Evolutionary conservation across 2,113 vertebrate species (phyloP).

Genomic region (Lepus timidus): DNA sequence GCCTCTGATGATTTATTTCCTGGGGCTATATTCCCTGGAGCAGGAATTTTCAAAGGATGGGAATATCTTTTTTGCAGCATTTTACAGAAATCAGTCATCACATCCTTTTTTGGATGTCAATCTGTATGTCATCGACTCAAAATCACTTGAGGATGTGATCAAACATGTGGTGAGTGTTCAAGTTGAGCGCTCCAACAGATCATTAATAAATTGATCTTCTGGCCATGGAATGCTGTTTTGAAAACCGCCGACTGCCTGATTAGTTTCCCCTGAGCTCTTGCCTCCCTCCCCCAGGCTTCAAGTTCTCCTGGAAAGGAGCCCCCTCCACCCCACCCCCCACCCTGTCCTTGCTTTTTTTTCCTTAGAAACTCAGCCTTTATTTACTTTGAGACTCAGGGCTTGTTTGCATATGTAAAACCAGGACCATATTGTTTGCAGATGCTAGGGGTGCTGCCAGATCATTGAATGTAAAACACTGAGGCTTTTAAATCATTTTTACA

Average conservation of each 20-base stretch:
- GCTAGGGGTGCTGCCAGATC: conserved; percentile 45
- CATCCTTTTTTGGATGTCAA: not conserved
- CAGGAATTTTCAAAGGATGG: conserved; percentile 57
- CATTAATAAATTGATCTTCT: not conserved
- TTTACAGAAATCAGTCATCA: conserved; percentile 32
- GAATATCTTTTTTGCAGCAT: conserved; percentile 27
- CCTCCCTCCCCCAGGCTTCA: not conserved
- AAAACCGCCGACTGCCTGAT: not conserved
- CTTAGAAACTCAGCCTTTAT: conserved; percentile 54
- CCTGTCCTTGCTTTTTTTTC: not conserved
- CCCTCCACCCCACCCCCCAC: not conserved
- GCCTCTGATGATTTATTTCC: conserved; percentile 25
- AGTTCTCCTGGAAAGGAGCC: not conserved
- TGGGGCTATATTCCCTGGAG: not conserved
- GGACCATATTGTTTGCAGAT: conserved; percentile 69
- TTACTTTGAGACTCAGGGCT: conserved; percentile 57
- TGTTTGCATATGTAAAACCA: conserved; percentile 71
- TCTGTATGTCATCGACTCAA: not conserved
- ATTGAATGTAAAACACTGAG: not conserved
- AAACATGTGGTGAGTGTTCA: not conserved
- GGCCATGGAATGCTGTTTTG: not conserved
- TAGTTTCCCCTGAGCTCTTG: not conserved
- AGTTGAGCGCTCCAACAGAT: not conserved
- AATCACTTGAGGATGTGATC: not conserved
- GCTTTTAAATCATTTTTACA: conserved; percentile 66